phyloP scores from a whole-genome alignment of 2,113 vertebrate species.

The Bostrychus sinensis region DNA sequence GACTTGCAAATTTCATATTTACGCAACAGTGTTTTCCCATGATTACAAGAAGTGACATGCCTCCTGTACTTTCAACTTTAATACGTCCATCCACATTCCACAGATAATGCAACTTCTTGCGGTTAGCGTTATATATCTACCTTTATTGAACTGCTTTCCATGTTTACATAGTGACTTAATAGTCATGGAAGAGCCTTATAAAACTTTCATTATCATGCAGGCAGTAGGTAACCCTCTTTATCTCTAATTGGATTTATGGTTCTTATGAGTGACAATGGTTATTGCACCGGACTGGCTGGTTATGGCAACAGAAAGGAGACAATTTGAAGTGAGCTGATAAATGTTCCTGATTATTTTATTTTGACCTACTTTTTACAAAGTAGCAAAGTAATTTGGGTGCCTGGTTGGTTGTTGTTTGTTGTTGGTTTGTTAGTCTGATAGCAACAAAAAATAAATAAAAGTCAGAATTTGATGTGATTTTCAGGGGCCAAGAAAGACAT shows the following conservation, averaged over 20 bases:
- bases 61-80: conserved; percentile 43
- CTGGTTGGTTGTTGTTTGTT: no score
- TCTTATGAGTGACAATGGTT: conserved; percentile 21
- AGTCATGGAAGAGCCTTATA: conserved; percentile 9
- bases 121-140: background rate
- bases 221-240: conserved; percentile 24
- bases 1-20: background rate
- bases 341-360: no score
- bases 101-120: conserved; percentile 9
- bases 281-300: conserved; percentile 24
- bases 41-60: background rate
- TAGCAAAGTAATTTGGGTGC: no score
- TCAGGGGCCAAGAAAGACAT: no score
- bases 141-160: conserved; percentile 11
- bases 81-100: conserved; percentile 37
- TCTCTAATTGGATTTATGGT: conserved; percentile 30
- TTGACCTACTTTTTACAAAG: no score
- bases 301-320: conserved; percentile 42
- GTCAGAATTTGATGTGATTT: no score
- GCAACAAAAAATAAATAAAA: no score
- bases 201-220: background rate
- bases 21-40: background rate
- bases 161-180: background rate
- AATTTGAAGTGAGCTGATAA: conserved; percentile 63
- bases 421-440: no score